Evolutionary conservation across 2,113 vertebrate genomes (phyloP), one percentile per base, ranked within the genome.

Genomic region (Strix uralensis): DNA sequence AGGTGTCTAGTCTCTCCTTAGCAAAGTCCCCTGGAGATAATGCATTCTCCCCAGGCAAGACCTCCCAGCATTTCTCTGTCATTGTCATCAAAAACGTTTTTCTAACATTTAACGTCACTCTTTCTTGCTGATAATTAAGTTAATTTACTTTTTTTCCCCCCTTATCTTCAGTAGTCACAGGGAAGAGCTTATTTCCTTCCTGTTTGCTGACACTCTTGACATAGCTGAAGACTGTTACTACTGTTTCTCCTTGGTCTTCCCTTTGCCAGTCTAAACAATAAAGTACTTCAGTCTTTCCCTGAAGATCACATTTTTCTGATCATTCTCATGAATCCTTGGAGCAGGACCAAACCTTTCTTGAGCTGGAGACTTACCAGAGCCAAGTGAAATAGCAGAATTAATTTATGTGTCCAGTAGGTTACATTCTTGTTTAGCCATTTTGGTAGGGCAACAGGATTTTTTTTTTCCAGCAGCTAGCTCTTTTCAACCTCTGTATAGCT

Each of bases 1-100:
- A 20, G 1, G 4, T 51, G 25, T 75, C 44, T 58, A 57, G 2
- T 42, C 23, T 54, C 14, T 26, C n/a, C 30, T 85, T 57, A 42
- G 13, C 0, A 0, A 90, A 38, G 8, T 75, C 10, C 11, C 6
- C 15, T 63, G 4, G 10, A 46, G 13, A 5, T 20, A 82, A 62
- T 1, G 3, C 13, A 18, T 26, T 49, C 9, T 54, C 4, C 10
- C 72, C 13, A 19, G 4, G 22, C 13, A 71, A 55, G 51, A 34
- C 4, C 13, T 85, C 54, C 7, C 11, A 42, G 2, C 1, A 8
- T 17, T 42, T 63, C 42, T 63, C 49, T 88, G 34, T 15, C 40
- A 23, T 32, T 77, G 20, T 2, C 40, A 57, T 49, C 19, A 34
- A 67, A 83, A 77, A 5, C 12, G 5, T 42, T 47, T 14, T 80